phyloP scores from a whole-genome alignment of 2,888 invertebrate genomes.

The Ectemnius cavifrons region DNA sequence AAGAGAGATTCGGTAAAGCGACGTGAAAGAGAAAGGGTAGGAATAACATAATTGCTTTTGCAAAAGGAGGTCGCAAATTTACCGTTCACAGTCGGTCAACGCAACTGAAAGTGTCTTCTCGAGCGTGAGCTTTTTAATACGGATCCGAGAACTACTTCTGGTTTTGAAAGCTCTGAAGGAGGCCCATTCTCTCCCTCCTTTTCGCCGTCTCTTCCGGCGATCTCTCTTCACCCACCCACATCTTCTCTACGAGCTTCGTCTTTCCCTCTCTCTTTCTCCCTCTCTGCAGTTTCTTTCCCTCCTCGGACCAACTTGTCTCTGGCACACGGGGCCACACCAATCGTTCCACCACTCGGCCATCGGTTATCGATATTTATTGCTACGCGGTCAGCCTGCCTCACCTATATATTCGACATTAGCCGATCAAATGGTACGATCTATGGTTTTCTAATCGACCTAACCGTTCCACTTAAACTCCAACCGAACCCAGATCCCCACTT shows the following conservation, averaged over 20 bases:
- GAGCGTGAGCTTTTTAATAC: conserved; percentile 66
- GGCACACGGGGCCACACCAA: conserved; percentile 59
- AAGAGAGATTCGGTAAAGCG: conserved; percentile 27
- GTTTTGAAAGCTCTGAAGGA: conserved; percentile 65
- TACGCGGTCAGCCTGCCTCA: conserved; percentile 65
- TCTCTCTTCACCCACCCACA: neutral
- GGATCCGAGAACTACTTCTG: conserved; percentile 68
- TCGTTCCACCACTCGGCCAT: conserved; percentile 63
- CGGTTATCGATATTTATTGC: conserved; percentile 74
- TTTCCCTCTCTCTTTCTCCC: conserved; percentile 5
- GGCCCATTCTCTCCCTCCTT: conserved; percentile 27
- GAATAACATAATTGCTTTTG: conserved; percentile 63
- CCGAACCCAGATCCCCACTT: neutral
- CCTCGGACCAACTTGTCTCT: conserved; percentile 44
- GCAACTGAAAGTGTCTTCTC: conserved; percentile 62
- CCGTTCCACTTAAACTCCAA: conserved; percentile 17
- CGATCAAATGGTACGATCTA: conserved; percentile 52
- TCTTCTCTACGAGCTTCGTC: neutral
- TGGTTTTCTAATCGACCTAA: conserved; percentile 50
- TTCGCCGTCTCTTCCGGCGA: conserved; percentile 38
- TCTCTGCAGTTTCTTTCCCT: conserved; percentile 1
- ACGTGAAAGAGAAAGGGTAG: conserved; percentile 22
- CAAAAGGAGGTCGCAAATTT: conserved; percentile 64
- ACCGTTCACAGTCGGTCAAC: conserved; percentile 62
- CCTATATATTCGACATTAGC: conserved; percentile 59